Percentiles rank a stretch among this genome's conserved stretches.
Conservation (phyloP, 92 coral and sea anemone genomes). For the Phenganax marumi region DNA sequence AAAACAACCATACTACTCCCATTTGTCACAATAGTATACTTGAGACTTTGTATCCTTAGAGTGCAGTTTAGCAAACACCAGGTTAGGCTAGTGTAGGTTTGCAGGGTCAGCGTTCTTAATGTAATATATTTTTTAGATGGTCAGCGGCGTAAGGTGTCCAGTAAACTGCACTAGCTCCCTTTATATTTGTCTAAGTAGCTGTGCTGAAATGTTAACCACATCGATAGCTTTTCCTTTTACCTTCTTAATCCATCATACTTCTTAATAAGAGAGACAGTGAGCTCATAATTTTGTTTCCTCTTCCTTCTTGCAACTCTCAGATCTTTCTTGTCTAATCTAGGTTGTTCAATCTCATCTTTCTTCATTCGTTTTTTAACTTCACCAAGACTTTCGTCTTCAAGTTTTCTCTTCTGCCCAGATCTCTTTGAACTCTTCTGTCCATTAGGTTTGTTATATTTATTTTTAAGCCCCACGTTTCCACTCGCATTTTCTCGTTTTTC, state of each 20-base stretch:
- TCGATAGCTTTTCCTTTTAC: not conserved
- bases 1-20: too few relatives aligned
- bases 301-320: constrained; percentile 33
- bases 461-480: not conserved
- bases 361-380: constrained; percentile 10
- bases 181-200: too few relatives aligned
- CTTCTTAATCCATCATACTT: constrained; percentile 42
- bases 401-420: not conserved
- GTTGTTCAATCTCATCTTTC: constrained; percentile 45
- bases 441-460: not conserved
- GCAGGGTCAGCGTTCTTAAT: too few relatives aligned
- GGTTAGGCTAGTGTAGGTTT: too few relatives aligned
- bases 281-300: constrained; percentile 49
- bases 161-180: too few relatives aligned
- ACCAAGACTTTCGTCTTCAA: constrained; percentile 10
- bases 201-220: too few relatives aligned
- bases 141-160: too few relatives aligned
- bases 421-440: not conserved
- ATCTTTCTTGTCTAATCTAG: constrained; percentile 43
- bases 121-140: too few relatives aligned
- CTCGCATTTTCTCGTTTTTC: not conserved
- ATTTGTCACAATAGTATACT: too few relatives aligned
- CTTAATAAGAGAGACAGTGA: constrained; percentile 24
- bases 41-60: too few relatives aligned
- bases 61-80: too few relatives aligned